Evolutionary conservation across 1,140 invertebrate genomes (phyloP).

Genomic region (Saccostrea echinata): DNA sequence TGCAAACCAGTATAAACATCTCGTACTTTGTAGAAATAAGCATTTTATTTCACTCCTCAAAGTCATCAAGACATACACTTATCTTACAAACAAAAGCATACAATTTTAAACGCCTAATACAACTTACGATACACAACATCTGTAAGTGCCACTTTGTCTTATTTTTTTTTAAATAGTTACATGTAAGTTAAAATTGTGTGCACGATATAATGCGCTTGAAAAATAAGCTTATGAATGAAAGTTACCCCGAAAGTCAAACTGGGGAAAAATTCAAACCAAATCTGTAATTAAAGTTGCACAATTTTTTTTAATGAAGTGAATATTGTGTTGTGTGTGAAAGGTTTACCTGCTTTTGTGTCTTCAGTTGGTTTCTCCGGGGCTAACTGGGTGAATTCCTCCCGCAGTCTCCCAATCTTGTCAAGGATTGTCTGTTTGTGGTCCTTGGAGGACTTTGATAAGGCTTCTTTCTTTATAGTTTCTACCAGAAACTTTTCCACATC

Average conservation of each 20-base stretch:
- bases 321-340: neutral
- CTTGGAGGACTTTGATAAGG: constrained; percentile 60
- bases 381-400: constrained; percentile 64
- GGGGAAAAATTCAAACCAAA: no score
- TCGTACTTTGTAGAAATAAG: no score
- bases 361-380: constrained; percentile 15
- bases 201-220: no score
- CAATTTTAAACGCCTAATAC: no score
- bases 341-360: constrained; percentile 7
- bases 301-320: no score
- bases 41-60: no score
- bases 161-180: no score
- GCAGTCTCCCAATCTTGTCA: constrained; percentile 63
- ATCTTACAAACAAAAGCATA: no score
- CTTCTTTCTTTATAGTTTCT: constrained; percentile 69
- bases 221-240: neutral
- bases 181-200: no score
- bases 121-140: no score
- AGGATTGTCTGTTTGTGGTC: constrained; percentile 65
- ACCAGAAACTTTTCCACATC: constrained; percentile 70
- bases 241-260: neutral
- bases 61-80: no score
- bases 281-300: neutral
- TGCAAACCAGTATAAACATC: no score
- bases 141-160: neutral